Conservation (phyloP, 2,888 invertebrate species). For the Rotaria sp. region DNA sequence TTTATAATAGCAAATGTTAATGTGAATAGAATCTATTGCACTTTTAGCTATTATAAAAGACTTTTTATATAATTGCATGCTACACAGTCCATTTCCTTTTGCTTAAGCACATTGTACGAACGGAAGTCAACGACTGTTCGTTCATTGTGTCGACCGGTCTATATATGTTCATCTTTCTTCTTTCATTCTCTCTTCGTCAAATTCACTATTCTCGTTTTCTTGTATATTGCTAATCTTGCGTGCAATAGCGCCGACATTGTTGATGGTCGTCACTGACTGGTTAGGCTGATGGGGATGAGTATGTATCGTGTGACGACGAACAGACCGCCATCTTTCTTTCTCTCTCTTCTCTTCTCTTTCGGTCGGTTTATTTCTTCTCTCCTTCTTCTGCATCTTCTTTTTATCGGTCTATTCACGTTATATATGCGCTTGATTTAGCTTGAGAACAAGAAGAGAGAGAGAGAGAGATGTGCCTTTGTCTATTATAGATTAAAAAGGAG, state of each 20-base stretch:
- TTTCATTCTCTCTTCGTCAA: constrained; percentile 5
- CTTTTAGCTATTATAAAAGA: no score
- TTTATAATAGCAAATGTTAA: background rate
- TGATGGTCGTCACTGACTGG: constrained; percentile 14
- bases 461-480: background rate
- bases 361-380: constrained; percentile 13
- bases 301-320: constrained; percentile 9
- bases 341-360: background rate
- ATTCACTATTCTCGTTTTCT: constrained; percentile 19
- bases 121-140: background rate
- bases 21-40: background rate
- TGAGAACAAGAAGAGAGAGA: background rate
- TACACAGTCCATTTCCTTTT: background rate
- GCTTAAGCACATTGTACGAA: background rate
- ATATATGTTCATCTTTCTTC: constrained; percentile 3
- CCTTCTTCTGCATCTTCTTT: background rate
- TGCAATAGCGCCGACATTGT: constrained; percentile 2
- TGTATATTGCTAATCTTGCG: constrained; percentile 22
- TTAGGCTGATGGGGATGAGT: constrained; percentile 3
- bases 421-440: constrained; percentile 3
- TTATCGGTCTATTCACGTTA: constrained; percentile 5
- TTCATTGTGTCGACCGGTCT: background rate
- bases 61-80: background rate
- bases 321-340: background rate
- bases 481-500: constrained; percentile 7